Conservation (phyloP, 2,888 invertebrate species). For the Anoncus sp. region DNA sequence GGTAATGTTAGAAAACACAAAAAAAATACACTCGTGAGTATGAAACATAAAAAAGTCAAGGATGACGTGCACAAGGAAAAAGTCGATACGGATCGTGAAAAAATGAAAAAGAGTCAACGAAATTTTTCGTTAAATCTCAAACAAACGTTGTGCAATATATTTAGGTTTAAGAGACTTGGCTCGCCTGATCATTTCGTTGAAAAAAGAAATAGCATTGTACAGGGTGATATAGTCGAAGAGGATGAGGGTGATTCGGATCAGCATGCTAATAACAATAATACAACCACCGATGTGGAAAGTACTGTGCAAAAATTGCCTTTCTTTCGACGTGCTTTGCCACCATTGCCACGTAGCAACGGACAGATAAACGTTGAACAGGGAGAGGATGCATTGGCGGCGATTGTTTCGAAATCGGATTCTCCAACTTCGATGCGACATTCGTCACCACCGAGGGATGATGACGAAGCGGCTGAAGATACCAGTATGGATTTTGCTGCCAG, state of each 20-base stretch:
- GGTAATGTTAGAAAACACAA: conserved; percentile 86
- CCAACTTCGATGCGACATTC: conserved; percentile 76
- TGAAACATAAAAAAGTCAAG: conserved; percentile 85
- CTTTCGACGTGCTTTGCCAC: conserved; percentile 88
- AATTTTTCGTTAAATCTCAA: conserved; percentile 91
- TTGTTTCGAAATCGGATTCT: conserved; percentile 78
- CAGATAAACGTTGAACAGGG: conserved; percentile 81
- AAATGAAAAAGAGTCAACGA: conserved; percentile 86
- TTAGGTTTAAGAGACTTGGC: conserved; percentile 87
- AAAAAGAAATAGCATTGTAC: conserved; percentile 79
- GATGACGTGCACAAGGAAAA: conserved; percentile 77
- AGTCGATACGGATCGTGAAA: conserved; percentile 83
- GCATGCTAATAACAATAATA: conserved; percentile 72
- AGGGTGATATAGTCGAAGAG: conserved; percentile 80
- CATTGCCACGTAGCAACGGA: conserved; percentile 85
- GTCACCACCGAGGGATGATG: conserved; percentile 83
- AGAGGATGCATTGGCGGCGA: conserved; percentile 80
- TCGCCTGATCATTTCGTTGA: conserved; percentile 84
- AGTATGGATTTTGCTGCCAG: conserved; percentile 95
- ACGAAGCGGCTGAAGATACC: conserved; percentile 83
- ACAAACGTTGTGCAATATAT: conserved; percentile 94
- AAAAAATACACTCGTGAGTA: conserved; percentile 86
- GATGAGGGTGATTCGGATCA: conserved; percentile 74
- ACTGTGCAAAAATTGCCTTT: conserved; percentile 85
- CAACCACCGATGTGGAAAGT: conserved; percentile 76